Conservation (phyloP, 2,113 vertebrate species). For the Cebus imitator region DNA sequence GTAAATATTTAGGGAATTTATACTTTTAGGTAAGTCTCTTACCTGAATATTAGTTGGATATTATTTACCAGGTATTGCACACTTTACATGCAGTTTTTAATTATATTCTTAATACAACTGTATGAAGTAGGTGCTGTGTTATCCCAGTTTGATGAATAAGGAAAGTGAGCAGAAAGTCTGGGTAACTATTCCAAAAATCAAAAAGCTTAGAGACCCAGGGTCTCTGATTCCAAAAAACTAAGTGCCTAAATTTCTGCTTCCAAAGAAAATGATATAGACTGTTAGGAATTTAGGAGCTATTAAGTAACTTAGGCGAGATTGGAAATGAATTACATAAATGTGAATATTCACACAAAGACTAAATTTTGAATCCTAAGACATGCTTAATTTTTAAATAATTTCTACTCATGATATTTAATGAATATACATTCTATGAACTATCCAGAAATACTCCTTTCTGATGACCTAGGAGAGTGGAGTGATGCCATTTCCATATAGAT, state of each 20-base stretch:
- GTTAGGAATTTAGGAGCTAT: not conserved
- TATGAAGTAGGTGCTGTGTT: not conserved
- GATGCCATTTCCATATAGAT: not conserved
- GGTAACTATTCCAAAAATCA: not conserved
- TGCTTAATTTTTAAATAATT: not conserved
- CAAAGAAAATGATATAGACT: not conserved
- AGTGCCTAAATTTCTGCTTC: constrained; percentile 2
- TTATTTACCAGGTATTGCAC: not conserved
- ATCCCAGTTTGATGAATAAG: not conserved
- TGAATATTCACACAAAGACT: not conserved
- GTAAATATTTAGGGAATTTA: not conserved
- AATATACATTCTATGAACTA: not conserved
- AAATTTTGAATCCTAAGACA: not conserved
- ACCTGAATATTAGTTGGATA: not conserved
- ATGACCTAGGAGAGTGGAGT: not conserved
- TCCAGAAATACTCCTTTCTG: not conserved
- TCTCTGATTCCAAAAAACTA: not conserved
- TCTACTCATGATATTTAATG: not conserved
- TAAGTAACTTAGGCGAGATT: not conserved
- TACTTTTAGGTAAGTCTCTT: not conserved
- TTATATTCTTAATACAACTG: not conserved
- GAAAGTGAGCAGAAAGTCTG: not conserved
- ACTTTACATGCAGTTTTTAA: not conserved
- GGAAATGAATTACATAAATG: not conserved
- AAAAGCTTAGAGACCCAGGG: not conserved